Base-by-base conservation (phyloP, 2,888 invertebrate species). In the Acronicta aceris region DNA sequence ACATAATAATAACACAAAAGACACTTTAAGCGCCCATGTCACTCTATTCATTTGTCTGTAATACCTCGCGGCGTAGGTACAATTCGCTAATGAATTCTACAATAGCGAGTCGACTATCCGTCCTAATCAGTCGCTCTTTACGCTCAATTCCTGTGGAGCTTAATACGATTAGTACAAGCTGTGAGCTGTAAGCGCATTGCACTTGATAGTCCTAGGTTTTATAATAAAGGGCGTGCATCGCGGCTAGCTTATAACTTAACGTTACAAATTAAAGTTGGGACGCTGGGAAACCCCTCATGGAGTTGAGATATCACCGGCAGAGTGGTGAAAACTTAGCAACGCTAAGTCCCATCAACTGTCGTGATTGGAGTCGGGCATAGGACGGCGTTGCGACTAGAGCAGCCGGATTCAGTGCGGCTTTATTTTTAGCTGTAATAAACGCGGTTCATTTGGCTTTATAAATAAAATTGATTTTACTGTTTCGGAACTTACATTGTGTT, bases 311-410 rank as follows among this genome's bases (percentile, higher is more conserved):
- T 89, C 87, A 86, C 84, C 70, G 78, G 77, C 80, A 80, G 81
- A 89, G 85, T 86, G 83, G 84, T 85, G 94, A 94, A 93, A 92
- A 89, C 93, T 88, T 94, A 93, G 87, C 84, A 94, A 92, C 85
- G 93, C 90, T 92, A 92, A 92, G 90, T 89, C 87, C 84, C 79
- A 87, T 86, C 83, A 84, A 85, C 84, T 84, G 69, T 65, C 71
- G 70, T 83, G 85, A 87, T 87, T 88, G 83, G 76, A 83, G 81
- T 79, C 64, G 74, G 62, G 71, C 75, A 75, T 75, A 76, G 75
- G 27, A 74, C 66, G 48, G 54, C 71, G 71, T 66, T 71, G 66
- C 46, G 43, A 54, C 58, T 56, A 50, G 33, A 65, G 49, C 72
- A 76, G 63, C 59, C 59, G 67, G 66, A 76, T 75, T 63, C 65